Conservation (phyloP, 2,797 vertebrate species). For the Argyrosomus regius region DNA sequence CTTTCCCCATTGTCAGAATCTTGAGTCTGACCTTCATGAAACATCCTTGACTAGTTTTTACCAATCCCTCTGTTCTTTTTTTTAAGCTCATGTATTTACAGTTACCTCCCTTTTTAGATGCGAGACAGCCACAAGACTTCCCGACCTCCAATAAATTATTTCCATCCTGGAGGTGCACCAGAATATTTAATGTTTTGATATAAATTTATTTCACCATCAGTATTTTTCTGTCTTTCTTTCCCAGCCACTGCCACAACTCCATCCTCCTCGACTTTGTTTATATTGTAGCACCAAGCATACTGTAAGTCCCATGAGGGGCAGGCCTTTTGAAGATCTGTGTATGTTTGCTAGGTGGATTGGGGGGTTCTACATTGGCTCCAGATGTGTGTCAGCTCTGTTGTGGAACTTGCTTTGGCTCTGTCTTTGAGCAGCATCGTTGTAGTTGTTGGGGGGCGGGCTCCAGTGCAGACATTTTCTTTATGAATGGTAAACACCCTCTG, state of each 20-base stretch:
- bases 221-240: conserved; percentile 12
- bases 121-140: background rate
- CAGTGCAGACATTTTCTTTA: conserved; percentile 23
- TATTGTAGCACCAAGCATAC: conserved; percentile 31
- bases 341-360: conserved; percentile 39
- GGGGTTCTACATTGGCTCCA: conserved; percentile 57
- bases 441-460: conserved; percentile 25
- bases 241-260: background rate
- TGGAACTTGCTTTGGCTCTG: conserved; percentile 33
- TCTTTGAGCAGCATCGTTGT: conserved; percentile 37
- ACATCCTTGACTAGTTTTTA: conserved; percentile 40
- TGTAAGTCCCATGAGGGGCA: conserved; percentile 36
- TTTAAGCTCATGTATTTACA: conserved; percentile 40
- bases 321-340: conserved; percentile 50
- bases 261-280: conserved; percentile 18
- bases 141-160: conserved; percentile 37
- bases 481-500: conserved; percentile 28
- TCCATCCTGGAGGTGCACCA: conserved; percentile 27
- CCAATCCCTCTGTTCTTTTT: background rate
- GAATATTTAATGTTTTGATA: background rate
- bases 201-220: conserved; percentile 18
- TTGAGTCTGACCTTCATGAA: conserved; percentile 45
- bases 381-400: conserved; percentile 64
- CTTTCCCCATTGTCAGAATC: conserved; percentile 41
- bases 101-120: conserved; percentile 2